Conservation (phyloP, 1,140 invertebrate genomes). For the Mesaphorura yosii region DNA sequence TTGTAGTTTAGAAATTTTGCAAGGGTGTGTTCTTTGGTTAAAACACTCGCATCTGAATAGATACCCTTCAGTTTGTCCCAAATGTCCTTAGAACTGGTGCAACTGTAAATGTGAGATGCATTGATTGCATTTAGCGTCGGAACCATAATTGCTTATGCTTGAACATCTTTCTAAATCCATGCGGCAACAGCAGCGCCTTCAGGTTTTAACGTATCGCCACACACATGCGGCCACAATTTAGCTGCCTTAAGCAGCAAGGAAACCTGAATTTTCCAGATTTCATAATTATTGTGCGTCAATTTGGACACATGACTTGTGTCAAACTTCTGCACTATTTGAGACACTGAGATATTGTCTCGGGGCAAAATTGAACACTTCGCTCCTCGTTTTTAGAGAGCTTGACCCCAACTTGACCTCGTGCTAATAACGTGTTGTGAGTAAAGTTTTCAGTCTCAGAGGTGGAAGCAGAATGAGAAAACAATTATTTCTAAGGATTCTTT, state of each 20-base stretch:
- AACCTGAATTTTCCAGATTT: neutral
- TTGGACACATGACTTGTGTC: no score
- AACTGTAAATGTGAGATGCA: neutral
- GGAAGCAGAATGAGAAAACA: no score
- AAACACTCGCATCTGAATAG: neutral
- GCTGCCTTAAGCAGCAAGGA: neutral
- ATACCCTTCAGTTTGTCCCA: constrained; percentile 1
- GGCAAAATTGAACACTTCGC: no score
- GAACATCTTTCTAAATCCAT: neutral
- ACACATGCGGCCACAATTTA: neutral
- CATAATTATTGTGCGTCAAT: neutral
- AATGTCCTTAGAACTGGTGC: constrained; percentile 1
- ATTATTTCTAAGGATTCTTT: no score
- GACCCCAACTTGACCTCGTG: no score
- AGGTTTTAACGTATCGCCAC: neutral
- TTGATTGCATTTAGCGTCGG: neutral
- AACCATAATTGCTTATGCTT: constrained; percentile 7
- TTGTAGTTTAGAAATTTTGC: constrained; percentile 7
- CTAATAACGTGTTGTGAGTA: no score
- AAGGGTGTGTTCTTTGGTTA: constrained; percentile 8
- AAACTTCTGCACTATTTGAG: no score
- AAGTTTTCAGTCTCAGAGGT: no score
- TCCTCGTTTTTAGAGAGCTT: no score
- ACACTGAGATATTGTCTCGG: no score
- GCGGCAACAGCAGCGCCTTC: neutral